Evolutionary conservation across 2,888 invertebrate species (phyloP), one percentile per base, ranked within the genome.

Genomic region (Stenoptilia bipunctidactyla): DNA sequence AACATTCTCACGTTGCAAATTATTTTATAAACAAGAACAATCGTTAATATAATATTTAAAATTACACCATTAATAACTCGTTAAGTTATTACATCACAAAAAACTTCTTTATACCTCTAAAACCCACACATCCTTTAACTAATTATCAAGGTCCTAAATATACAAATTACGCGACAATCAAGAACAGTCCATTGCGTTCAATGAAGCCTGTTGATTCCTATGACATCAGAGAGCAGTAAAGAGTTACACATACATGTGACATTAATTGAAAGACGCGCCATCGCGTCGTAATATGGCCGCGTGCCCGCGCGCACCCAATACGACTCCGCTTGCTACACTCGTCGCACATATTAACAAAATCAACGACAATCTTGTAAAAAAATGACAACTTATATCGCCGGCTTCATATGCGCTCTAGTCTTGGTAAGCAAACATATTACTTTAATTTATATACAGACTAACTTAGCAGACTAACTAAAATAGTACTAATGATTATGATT

Each of bases 161-260:
- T n/a, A n/a, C n/a, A n/a, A n/a, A n/a, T n/a, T n/a, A n/a, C n/a
- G 8, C 20, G 8, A 20, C 20, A 8, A 20, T 20, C 20, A 3
- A 20, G 8, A 20, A 20, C n/a, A 30, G 30, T 50, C 49, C 48
- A 56, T 59, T 60, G 62, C 61, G 45, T 48, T 56, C 55, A 58
- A 63, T 66, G 60, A 56, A 58, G 47, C 57, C 52, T 53, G 63
- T 69, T 64, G 56, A 54, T 53, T 55, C 53, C 50, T 58, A 63
- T 79, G 80, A 79, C 77, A 77, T 80, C 80, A 82, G 63, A 51
- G 47, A 49, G 62, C 62, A 65, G 68, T 69, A 61, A 61, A 64
- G 56, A 51, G 30, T 30, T n/a, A 9, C 13, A 5, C 6, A 9
- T 51, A 56, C 57, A 53, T 64, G 59, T 66, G 66, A 48, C 64